Percentiles rank a stretch among this genome's conserved stretches.
phyloP scores from a whole-genome alignment of 2,797 vertebrate genomes.

The Lophius americanus region DNA sequence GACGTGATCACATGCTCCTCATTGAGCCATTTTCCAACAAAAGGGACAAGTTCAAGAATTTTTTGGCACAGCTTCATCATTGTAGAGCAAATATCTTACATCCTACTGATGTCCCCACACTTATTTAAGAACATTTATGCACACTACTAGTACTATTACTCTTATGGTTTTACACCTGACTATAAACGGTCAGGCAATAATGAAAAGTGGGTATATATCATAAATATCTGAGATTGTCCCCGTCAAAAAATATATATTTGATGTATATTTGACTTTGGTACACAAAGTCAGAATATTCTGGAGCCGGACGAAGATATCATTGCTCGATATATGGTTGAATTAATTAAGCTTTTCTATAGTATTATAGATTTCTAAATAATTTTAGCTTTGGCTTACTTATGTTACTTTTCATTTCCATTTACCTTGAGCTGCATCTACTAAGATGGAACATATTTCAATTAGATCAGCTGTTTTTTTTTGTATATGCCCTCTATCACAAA shows the following conservation, averaged over 20 bases:
- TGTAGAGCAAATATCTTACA: too few relatives aligned
- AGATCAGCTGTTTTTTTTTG: neutral
- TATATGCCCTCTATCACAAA: constrained; percentile 19
- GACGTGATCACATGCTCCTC: neutral
- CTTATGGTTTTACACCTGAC: too few relatives aligned
- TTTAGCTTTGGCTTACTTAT: neutral
- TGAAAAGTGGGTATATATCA: too few relatives aligned
- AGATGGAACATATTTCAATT: neutral
- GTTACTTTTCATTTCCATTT: neutral
- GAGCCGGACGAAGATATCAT: neutral
- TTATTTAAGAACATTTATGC: too few relatives aligned
- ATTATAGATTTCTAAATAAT: too few relatives aligned
- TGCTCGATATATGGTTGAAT: neutral
- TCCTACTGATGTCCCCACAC: too few relatives aligned
- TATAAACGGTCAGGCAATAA: too few relatives aligned
- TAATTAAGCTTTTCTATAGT: neutral
- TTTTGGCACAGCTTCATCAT: neutral
- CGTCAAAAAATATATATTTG: neutral
- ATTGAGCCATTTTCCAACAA: neutral
- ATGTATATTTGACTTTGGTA: neutral
- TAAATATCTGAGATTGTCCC: too few relatives aligned
- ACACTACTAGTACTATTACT: too few relatives aligned
- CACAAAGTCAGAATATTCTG: neutral
- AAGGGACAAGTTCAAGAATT: neutral
- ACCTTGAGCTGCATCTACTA: neutral